Base-by-base conservation (phyloP, 2,797 vertebrate genomes). In the Macroramphosus scolopax region DNA sequence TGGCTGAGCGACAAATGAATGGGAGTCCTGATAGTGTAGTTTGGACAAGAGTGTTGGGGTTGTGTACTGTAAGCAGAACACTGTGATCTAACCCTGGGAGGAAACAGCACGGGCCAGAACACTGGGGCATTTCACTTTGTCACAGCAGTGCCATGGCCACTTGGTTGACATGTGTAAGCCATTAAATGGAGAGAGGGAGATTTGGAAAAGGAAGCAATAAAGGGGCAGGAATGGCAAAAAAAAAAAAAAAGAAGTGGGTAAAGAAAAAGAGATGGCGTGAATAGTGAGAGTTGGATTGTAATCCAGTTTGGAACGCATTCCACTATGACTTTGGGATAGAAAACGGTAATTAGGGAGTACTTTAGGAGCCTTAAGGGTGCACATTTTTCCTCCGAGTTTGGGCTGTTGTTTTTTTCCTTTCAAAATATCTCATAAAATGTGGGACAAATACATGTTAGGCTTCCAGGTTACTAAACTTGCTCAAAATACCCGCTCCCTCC, bases 301-400 rank as follows among this genome's bases (percentile, higher is more conserved):
- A 84, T 89, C 68, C 75, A 57, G 78, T 89, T 85, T 85, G 86
- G 80, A 85, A 77, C 75, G 30, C 84, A 78, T 85, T 85, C 85
- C 88, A 78, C 76, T 74, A 61, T 69, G 64, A 78, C 80, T 78
- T 68, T 69, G 49, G 55, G 75, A 69, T 70, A 69, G 72, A 68
- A 75, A 62, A 78, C 60, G 65, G 78, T 87, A 90, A 89, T 90
- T 83, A 79, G 56, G 42, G 63, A 30, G 57, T 78, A 59, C 64
- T 87, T 82, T 77, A 72, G 24, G 63, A 75, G 62, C 36, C 64
- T 58, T 61, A 63, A 72, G 68, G 64, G 69, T 67, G 71, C 41
- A 16, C 34, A 26, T 48, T 71, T 76, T 72, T 75, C 63, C 69
- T 69, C 37, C 15, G 46, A 54, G 66, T 50, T 25, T 20, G 47